phyloP scores from a whole-genome alignment of 2,888 invertebrate species.

The Harmothoe impar region DNA sequence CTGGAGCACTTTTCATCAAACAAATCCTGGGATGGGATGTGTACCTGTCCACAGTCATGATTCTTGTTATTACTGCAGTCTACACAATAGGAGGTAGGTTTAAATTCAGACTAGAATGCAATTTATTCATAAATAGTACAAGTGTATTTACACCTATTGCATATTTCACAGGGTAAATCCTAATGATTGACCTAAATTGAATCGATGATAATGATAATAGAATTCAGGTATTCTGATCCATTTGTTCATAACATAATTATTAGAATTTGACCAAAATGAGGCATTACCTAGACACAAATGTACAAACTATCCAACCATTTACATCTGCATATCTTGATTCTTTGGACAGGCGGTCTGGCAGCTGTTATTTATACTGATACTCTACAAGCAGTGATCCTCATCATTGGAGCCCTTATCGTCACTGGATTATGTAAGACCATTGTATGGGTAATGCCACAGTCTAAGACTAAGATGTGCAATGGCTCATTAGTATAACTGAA shows the following conservation, averaged over 20 bases:
- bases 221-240: too few species aligned
- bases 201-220: too few species aligned
- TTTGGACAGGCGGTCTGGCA: slow-evolving; percentile 82
- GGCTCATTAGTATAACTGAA: too few species aligned
- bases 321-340: too few species aligned
- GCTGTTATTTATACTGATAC: slow-evolving; percentile 85
- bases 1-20: slow-evolving; percentile 70
- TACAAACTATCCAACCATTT: too few species aligned
- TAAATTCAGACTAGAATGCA: not conserved
- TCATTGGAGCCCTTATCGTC: slow-evolving; percentile 84
- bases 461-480: too few species aligned
- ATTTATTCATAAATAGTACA: not conserved
- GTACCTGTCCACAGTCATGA: slow-evolving; percentile 69
- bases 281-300: too few species aligned
- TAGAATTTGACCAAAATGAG: too few species aligned
- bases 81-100: slow-evolving; percentile 83
- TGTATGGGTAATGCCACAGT: too few species aligned
- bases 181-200: too few species aligned
- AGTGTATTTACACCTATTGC: not conserved
- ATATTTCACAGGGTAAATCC: too few species aligned
- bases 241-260: too few species aligned
- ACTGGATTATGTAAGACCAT: slow-evolving; percentile 80
- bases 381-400: slow-evolving; percentile 85
- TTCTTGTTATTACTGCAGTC: slow-evolving; percentile 83
- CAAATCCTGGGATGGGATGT: slow-evolving; percentile 70